A percentile compares a stretch with the other conserved stretches of the same genome.
phyloP scores from a whole-genome alignment of 2,888 invertebrate genomes.

The Rhagonycha lutea region DNA sequence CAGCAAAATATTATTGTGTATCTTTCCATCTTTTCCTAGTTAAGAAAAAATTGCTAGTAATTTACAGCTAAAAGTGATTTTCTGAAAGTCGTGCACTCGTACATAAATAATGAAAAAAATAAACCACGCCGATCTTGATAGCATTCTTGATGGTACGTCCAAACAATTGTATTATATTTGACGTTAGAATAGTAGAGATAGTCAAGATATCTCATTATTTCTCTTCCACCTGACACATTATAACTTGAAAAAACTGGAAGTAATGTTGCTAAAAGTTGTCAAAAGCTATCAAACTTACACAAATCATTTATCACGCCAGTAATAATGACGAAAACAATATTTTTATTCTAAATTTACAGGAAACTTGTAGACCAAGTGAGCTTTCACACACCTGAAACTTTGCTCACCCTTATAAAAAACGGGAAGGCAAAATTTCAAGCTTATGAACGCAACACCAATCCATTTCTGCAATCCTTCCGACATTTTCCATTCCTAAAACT shows the following conservation, averaged over 20 bases:
- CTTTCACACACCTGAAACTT: constrained; percentile 82
- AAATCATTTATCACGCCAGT: not conserved
- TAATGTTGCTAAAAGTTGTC: not conserved
- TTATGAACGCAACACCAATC: constrained; percentile 37
- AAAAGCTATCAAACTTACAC: not conserved
- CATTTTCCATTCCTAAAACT: not conserved
- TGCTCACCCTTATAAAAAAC: constrained; percentile 75
- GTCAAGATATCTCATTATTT: not conserved
- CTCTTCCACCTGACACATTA: not conserved
- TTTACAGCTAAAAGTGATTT: not conserved
- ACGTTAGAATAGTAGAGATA: not conserved
- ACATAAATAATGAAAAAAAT: not conserved
- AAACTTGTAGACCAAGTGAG: constrained; percentile 39
- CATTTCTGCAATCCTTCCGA: not conserved
- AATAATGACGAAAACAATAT: not conserved
- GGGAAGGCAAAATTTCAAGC: constrained; percentile 86
- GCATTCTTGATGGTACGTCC: not conserved
- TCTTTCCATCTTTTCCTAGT: not conserved
- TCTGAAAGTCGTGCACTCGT: not conserved
- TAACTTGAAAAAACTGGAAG: not conserved
- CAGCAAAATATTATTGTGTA: not conserved
- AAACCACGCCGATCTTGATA: not conserved
- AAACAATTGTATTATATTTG: not conserved
- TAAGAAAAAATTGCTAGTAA: not conserved
- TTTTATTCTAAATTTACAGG: not conserved